These are phyloP conservation scores for Mylabris sibirica DNA, from an alignment of 2,888 invertebrate species.

Conservation along the genomic window DNA sequence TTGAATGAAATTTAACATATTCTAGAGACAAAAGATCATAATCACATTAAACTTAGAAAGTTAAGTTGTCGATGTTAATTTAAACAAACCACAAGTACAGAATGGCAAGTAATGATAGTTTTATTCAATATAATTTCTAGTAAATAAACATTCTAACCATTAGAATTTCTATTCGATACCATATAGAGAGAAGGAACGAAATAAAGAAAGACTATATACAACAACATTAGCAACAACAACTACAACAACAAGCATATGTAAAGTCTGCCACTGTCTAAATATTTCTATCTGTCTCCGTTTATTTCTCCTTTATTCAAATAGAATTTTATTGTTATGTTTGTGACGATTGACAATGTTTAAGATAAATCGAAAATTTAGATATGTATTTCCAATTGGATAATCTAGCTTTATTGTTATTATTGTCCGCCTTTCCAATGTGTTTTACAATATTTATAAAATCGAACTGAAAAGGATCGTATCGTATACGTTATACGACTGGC, in stretches of 20 bases:
- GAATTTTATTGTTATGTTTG: conserved; percentile 54
- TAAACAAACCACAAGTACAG: conserved; percentile 48
- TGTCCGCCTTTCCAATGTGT: conserved; percentile 43
- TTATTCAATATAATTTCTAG: conserved; percentile 54
- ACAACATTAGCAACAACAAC: background rate
- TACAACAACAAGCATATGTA: conserved; percentile 46
- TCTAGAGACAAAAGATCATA: conserved; percentile 23
- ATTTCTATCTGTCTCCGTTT: conserved; percentile 15
- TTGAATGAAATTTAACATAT: background rate
- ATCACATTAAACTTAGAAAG: conserved; percentile 36
- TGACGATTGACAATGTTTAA: conserved; percentile 55
- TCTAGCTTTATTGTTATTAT: conserved; percentile 46
- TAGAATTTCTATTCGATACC: conserved; percentile 46
- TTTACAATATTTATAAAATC: background rate
- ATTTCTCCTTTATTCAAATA: conserved; percentile 37
- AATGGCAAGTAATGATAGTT: conserved; percentile 54
- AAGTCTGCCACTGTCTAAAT: conserved; percentile 47
- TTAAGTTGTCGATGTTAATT: conserved; percentile 52
- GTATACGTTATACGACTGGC: conserved; percentile 33
- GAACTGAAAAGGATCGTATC: conserved; percentile 23
- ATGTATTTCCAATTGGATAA: conserved; percentile 50
- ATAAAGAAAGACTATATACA: background rate
- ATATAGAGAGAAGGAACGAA: conserved; percentile 42
- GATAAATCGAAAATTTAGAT: conserved; percentile 56
- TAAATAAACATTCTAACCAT: conserved; percentile 54